Conservation (phyloP, 2,888 invertebrate species). For the Rhagonycha fulva region DNA sequence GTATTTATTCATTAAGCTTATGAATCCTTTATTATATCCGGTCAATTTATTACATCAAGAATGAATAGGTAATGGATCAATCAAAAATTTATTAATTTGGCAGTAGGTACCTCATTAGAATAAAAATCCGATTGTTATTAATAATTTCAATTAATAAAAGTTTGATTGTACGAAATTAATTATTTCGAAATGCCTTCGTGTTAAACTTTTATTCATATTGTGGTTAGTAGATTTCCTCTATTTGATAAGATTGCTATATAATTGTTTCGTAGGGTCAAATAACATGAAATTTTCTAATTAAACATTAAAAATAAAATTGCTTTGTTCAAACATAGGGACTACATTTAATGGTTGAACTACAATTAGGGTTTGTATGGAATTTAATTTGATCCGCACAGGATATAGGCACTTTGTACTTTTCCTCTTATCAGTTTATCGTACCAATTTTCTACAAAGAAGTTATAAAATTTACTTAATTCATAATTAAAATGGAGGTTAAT, state of each 20-base stretch:
- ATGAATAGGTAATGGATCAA: not conserved
- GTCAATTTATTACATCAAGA: not conserved
- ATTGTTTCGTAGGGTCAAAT: not conserved
- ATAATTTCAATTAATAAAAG: not conserved
- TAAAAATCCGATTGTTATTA: not conserved
- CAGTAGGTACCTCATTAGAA: not conserved
- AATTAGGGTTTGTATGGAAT: not conserved
- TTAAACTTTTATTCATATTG: not conserved
- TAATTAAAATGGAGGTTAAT: not conserved
- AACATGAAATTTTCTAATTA: conserved; percentile 3
- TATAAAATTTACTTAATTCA: not conserved
- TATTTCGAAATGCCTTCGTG: not conserved
- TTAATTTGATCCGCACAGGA: not conserved
- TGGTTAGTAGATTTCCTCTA: not conserved
- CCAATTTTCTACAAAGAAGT: not conserved
- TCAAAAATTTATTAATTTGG: not conserved
- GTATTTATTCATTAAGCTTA: not conserved
- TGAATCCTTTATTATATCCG: not conserved
- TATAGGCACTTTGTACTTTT: not conserved
- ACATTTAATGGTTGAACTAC: not conserved
- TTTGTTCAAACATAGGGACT: not conserved
- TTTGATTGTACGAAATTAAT: not conserved
- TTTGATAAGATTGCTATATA: not conserved
- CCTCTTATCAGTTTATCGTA: not conserved
- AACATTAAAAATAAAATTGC: not conserved